Percentiles rank a stretch among this genome's conserved stretches.
These are phyloP conservation scores for Psophia crepitans DNA, from an alignment of 2,113 vertebrate genomes.

Conservation along the genomic window DNA sequence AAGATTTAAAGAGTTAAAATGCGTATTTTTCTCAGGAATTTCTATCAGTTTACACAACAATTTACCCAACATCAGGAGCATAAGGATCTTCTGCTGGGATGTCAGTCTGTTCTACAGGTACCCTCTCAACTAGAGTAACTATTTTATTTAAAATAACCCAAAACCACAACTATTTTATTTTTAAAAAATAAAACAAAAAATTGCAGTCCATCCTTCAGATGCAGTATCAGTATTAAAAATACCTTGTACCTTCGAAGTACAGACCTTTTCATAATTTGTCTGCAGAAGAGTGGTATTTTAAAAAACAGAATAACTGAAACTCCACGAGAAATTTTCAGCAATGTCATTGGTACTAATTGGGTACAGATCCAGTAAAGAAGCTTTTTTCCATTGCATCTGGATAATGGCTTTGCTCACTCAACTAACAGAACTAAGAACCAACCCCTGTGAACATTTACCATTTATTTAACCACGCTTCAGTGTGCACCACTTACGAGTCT, in stretches of 20 bases:
- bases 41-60: background rate
- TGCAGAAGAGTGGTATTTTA: background rate
- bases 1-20: conserved; percentile 30
- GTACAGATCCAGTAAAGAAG: background rate
- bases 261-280: background rate
- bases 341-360: background rate
- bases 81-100: background rate
- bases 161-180: background rate
- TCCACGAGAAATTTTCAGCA: background rate
- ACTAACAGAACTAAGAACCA: background rate
- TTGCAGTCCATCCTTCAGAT: background rate
- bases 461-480: background rate
- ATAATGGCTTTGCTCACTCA: background rate
- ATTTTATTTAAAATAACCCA: background rate
- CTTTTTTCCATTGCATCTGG: background rate
- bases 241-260: background rate
- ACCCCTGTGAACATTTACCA: background rate
- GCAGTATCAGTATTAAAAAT: background rate
- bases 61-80: background rate
- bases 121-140: background rate
- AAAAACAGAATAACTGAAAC: background rate
- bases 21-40: background rate
- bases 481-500: background rate
- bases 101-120: background rate
- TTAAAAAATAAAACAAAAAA: background rate